phyloP scores from a whole-genome alignment of 2,888 invertebrate species.

The Hoplodrina ambigua region DNA sequence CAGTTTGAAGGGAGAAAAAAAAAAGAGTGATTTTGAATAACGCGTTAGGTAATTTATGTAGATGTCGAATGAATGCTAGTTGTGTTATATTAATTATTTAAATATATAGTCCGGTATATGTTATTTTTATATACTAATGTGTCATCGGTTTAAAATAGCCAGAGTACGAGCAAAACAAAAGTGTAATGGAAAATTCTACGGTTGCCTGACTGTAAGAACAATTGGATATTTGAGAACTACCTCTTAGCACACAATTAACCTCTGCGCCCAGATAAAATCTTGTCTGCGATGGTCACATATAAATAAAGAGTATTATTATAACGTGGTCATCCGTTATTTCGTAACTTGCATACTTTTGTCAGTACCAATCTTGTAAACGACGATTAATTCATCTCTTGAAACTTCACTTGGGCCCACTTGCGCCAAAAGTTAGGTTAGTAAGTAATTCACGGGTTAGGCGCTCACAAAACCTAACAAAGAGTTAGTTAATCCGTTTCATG shows the following conservation, averaged over 20 bases:
- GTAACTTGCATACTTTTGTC: constrained; percentile 21
- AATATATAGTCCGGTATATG: too few relatives aligned
- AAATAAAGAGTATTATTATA: constrained; percentile 5
- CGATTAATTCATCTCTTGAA: constrained; percentile 24
- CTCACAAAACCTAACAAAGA: background rate
- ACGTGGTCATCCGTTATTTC: background rate
- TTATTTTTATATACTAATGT: too few relatives aligned
- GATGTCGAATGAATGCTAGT: too few relatives aligned
- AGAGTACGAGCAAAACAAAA: too few relatives aligned
- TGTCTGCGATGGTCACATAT: background rate
- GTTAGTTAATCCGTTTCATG: background rate
- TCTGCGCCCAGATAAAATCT: background rate
- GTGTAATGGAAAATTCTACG: too few relatives aligned
- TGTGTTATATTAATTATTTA: too few relatives aligned
- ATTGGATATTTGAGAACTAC: background rate
- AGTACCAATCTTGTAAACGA: constrained; percentile 30
- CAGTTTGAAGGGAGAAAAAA: constrained; percentile 10
- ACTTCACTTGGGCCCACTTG: constrained; percentile 14
- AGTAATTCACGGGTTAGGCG: background rate
- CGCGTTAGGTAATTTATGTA: too few relatives aligned
- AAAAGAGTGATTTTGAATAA: background rate
- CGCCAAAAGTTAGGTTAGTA: background rate
- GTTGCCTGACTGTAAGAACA: background rate
- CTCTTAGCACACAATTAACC: background rate
- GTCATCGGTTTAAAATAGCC: too few relatives aligned